These are phyloP conservation scores for Autographa gamma DNA, from an alignment of 2,888 invertebrate genomes.

Conservation along the genomic window DNA sequence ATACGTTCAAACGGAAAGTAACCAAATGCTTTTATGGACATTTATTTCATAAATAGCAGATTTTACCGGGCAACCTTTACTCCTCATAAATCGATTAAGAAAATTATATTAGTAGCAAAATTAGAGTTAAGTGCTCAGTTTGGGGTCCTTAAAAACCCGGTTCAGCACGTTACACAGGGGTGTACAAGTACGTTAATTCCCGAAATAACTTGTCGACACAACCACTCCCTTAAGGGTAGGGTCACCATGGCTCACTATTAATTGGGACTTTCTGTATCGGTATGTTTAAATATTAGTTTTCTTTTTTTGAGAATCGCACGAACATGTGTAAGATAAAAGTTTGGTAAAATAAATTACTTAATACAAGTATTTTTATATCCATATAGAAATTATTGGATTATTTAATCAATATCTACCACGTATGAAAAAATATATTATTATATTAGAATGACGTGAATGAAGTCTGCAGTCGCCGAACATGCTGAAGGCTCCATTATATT, in stretches of 20 bases:
- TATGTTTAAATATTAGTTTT: neutral
- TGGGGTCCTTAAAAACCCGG: slow-evolving; percentile 60
- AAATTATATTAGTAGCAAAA: slow-evolving; percentile 53
- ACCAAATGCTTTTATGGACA: too few relatives aligned
- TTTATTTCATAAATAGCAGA: neutral
- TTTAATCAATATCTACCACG: too few relatives aligned
- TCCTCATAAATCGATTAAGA: slow-evolving; percentile 45
- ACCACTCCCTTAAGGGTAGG: slow-evolving; percentile 65
- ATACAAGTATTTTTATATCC: too few relatives aligned
- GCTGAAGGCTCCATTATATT: too few relatives aligned
- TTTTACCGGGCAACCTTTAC: neutral
- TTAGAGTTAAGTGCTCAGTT: slow-evolving; percentile 48
- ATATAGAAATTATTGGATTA: too few relatives aligned
- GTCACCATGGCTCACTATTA: slow-evolving; percentile 39
- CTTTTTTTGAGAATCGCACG: too few relatives aligned
- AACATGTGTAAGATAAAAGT: too few relatives aligned
- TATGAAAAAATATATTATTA: too few relatives aligned
- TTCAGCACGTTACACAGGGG: slow-evolving; percentile 57
- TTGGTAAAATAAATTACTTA: too few relatives aligned
- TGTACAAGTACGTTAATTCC: slow-evolving; percentile 79
- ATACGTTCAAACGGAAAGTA: too few relatives aligned
- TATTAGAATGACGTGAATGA: too few relatives aligned
- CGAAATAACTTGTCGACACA: slow-evolving; percentile 84
- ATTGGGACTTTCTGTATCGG: neutral
- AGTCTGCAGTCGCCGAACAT: too few relatives aligned